Conservation (phyloP, 2,797 vertebrate species). For the Cossypha caffra region DNA sequence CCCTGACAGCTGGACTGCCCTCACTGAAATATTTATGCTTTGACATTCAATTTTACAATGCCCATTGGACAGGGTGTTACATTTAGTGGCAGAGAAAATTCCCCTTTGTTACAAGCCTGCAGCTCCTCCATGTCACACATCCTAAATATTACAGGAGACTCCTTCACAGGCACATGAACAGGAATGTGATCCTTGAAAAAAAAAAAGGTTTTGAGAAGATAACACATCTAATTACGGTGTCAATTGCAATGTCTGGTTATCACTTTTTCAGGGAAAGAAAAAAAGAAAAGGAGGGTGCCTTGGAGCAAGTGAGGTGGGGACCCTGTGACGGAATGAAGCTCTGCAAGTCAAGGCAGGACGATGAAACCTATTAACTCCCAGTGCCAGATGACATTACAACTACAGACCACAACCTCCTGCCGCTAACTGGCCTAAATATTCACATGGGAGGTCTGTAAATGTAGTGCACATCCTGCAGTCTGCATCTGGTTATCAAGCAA, state of each 20-base stretch:
- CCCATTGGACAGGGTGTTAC: neutral
- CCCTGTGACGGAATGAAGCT: neutral
- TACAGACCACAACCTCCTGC: conserved; percentile 64
- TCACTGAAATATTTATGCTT: neutral
- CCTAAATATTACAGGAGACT: neutral
- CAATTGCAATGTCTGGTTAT: neutral
- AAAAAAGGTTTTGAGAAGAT: neutral
- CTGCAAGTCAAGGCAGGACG: conserved; percentile 8
- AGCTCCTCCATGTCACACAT: neutral
- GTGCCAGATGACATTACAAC: conserved; percentile 65
- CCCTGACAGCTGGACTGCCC: neutral
- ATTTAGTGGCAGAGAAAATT: neutral
- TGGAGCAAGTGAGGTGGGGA: conserved; percentile 23
- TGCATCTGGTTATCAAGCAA: conserved; percentile 75
- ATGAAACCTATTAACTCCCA: conserved; percentile 65
- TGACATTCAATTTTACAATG: neutral
- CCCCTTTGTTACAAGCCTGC: neutral
- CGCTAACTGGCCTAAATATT: conserved; percentile 67
- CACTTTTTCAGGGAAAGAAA: neutral
- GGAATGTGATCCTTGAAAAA: neutral
- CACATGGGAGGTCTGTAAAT: conserved; percentile 65
- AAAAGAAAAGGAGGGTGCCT: neutral
- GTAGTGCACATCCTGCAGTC: conserved; percentile 60
- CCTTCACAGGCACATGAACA: neutral
- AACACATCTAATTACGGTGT: neutral